Conservation (phyloP, 1,140 invertebrate genomes). For the Hypsibius dujardini region DNA sequence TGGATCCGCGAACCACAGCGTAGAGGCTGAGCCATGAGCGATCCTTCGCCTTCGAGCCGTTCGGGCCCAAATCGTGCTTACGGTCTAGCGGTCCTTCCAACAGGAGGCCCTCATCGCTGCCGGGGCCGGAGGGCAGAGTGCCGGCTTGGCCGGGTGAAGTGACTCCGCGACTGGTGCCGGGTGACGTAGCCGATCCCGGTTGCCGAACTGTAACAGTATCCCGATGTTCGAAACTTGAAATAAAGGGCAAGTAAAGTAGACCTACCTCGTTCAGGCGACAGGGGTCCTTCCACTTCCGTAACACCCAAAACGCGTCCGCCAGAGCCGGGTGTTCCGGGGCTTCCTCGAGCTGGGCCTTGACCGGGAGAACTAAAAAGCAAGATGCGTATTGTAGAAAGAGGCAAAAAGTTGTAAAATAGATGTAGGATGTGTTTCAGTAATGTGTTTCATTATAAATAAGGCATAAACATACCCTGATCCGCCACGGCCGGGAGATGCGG, state of each 20-base stretch:
- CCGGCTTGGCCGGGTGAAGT: constrained; percentile 18
- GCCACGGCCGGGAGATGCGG: neutral
- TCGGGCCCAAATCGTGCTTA: neutral
- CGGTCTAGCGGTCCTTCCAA: neutral
- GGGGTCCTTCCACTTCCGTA: constrained; percentile 8
- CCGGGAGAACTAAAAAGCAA: neutral
- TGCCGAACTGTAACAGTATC: neutral
- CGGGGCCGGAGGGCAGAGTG: constrained; percentile 15
- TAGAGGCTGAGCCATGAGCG: neutral
- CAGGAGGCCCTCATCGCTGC: neutral
- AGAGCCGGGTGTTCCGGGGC: neutral
- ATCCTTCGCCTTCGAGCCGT: neutral
- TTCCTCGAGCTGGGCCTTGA: neutral
- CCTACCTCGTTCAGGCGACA: neutral
- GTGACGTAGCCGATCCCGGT: neutral
- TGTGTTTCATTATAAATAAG: neutral
- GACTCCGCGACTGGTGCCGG: constrained; percentile 13
- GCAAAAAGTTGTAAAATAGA: neutral
- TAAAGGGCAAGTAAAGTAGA: neutral
- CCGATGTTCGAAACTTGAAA: neutral
- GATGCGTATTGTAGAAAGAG: neutral
- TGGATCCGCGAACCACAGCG: neutral
- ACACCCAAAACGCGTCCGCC: neutral
- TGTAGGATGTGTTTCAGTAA: too few relatives aligned
- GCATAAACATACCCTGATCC: neutral